Evolutionary conservation across 2,888 invertebrate genomes (phyloP).

Genomic region (Scaptomyza reducta): DNA sequence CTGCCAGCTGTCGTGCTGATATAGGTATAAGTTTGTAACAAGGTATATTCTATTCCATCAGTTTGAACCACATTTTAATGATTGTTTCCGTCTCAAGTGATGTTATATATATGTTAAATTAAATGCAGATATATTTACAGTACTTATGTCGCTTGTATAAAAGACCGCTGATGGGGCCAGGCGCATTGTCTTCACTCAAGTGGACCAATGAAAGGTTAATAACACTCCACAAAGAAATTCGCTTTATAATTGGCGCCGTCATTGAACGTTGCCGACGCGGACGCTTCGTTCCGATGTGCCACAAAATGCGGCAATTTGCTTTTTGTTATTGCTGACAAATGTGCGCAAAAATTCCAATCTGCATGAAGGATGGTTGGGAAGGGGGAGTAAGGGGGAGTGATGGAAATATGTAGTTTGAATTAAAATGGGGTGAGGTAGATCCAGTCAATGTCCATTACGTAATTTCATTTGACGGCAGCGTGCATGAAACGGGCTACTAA

Average conservation of each 20-base stretch:
- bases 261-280: slow-evolving; percentile 22
- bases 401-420: background rate
- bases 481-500: slow-evolving; percentile 70
- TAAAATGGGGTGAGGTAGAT: slow-evolving; percentile 13
- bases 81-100: slow-evolving; percentile 40
- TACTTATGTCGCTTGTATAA: slow-evolving; percentile 14
- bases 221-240: slow-evolving; percentile 71
- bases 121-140: slow-evolving; percentile 24
- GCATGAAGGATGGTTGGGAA: background rate
- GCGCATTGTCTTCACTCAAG: slow-evolving; percentile 53
- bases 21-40: no score
- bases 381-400: background rate
- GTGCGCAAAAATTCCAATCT: slow-evolving; percentile 32
- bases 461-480: slow-evolving; percentile 55
- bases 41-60: background rate
- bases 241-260: slow-evolving; percentile 54
- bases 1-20: no score
- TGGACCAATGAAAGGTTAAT: slow-evolving; percentile 76
- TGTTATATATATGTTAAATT: slow-evolving; percentile 17
- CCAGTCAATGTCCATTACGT: slow-evolving; percentile 53
- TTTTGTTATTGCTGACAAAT: slow-evolving; percentile 10
- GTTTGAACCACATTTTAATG: background rate
- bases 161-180: slow-evolving; percentile 43
- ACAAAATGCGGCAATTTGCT: slow-evolving; percentile 44
- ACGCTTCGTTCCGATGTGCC: slow-evolving; percentile 10